Evolutionary conservation across 1,140 invertebrate species (phyloP).

Genomic region (Temnothorax nylanderi): DNA sequence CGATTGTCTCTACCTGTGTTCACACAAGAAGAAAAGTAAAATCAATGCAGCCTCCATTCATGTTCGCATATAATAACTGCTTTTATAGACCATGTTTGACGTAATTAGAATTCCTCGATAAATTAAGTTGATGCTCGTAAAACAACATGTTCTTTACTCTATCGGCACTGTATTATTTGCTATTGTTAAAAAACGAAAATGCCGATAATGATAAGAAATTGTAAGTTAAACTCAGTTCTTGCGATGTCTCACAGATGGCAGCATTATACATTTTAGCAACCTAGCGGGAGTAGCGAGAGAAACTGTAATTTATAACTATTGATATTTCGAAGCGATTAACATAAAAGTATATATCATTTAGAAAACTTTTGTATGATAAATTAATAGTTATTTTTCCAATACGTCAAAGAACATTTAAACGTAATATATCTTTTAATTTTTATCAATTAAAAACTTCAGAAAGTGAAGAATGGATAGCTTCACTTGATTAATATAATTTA

Average conservation of each 20-base stretch:
- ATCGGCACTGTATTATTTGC: not conserved
- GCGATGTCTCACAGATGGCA: slow-evolving; percentile 34
- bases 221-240: not conserved
- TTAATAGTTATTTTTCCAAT: not conserved
- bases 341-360: not conserved
- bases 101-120: slow-evolving; percentile 23
- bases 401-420: not conserved
- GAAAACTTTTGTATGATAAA: not conserved
- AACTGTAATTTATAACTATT: not conserved
- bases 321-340: not conserved
- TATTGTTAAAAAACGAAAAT: not conserved
- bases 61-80: not conserved
- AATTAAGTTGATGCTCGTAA: not conserved
- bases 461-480: not conserved
- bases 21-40: slow-evolving; percentile 24
- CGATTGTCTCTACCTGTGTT: slow-evolving; percentile 96
- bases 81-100: not conserved
- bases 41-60: slow-evolving; percentile 39
- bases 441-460: not conserved
- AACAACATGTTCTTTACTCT: not conserved
- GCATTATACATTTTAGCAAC: not conserved
- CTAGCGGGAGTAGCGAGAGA: not conserved
- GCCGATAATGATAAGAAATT: not conserved
- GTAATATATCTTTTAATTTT: not conserved
- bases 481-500: not conserved